Percentiles rank a stretch among this genome's conserved stretches.
Conservation (phyloP, 2,888 invertebrate species). For the Leucoma salicis region DNA sequence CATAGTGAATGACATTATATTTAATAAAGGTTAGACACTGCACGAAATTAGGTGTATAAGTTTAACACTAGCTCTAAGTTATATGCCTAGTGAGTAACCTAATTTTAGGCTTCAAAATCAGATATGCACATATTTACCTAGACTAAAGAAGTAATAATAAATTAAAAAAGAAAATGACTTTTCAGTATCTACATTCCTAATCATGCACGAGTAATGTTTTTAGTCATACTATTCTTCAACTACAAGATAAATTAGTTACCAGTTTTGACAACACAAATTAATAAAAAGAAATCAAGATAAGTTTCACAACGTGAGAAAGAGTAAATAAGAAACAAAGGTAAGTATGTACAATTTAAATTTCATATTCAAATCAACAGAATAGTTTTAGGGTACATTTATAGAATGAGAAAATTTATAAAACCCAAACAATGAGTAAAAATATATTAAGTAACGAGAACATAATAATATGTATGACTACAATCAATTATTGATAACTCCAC, state of each 20-base stretch:
- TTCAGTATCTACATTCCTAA: too few species aligned
- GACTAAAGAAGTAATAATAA: too few species aligned
- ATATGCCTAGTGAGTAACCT: neutral
- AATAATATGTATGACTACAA: too few species aligned
- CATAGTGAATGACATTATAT: constrained; percentile 1
- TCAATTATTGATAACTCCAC: too few species aligned
- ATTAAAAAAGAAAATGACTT: too few species aligned
- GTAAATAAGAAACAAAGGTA: neutral
- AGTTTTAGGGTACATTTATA: neutral
- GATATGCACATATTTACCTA: too few species aligned
- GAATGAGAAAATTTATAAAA: neutral
- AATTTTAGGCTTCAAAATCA: neutral
- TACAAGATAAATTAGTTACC: too few species aligned
- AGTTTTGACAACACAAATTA: neutral
- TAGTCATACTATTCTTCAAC: too few species aligned
- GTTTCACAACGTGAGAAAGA: neutral
- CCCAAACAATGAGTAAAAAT: neutral
- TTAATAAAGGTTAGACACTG: constrained; percentile 10
- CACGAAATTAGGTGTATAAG: constrained; percentile 7
- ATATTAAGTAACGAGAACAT: too few species aligned
- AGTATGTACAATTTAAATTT: neutral
- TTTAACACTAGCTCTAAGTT: constrained; percentile 3
- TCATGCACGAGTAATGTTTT: too few species aligned
- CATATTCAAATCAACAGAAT: neutral
- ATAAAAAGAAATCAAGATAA: neutral